Percentiles rank a stretch among this genome's conserved stretches.
Evolutionary conservation across 2,113 vertebrate species (phyloP).

Genomic region (Marmota flaviventris): DNA sequence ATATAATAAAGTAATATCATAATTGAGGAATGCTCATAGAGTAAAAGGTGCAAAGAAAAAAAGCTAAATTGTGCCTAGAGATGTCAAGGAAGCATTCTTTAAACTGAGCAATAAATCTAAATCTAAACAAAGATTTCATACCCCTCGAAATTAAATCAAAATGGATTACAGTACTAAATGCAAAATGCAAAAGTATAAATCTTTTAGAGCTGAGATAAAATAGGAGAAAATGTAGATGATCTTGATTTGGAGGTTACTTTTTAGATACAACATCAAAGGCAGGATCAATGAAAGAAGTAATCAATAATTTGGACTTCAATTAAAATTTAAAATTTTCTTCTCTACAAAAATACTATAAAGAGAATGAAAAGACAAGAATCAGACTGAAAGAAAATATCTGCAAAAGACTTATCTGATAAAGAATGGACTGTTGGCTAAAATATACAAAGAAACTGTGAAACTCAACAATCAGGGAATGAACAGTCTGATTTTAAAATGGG

Average conservation of each 20-base stretch:
- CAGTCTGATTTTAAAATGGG: background rate
- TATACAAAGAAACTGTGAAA: background rate
- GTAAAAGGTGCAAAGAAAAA: background rate
- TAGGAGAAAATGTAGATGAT: background rate
- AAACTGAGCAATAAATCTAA: background rate
- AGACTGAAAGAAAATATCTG: background rate
- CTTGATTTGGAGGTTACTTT: background rate
- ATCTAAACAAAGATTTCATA: background rate
- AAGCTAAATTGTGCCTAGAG: background rate
- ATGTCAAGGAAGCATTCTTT: conserved; percentile 5
- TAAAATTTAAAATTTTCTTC: background rate
- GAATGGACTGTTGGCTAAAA: background rate
- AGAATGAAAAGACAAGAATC: background rate
- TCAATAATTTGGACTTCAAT: background rate
- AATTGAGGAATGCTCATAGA: background rate
- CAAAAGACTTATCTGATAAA: background rate
- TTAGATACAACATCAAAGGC: background rate
- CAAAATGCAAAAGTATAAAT: background rate
- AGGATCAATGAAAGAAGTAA: background rate
- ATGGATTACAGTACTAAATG: background rate
- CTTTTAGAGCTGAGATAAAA: background rate
- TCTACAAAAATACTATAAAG: background rate
- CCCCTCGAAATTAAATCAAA: background rate
- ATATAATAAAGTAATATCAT: background rate
- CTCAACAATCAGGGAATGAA: background rate